These are phyloP conservation scores for Coluber constrictor DNA, from an alignment of 2,797 vertebrate species.

Conservation along the genomic window DNA sequence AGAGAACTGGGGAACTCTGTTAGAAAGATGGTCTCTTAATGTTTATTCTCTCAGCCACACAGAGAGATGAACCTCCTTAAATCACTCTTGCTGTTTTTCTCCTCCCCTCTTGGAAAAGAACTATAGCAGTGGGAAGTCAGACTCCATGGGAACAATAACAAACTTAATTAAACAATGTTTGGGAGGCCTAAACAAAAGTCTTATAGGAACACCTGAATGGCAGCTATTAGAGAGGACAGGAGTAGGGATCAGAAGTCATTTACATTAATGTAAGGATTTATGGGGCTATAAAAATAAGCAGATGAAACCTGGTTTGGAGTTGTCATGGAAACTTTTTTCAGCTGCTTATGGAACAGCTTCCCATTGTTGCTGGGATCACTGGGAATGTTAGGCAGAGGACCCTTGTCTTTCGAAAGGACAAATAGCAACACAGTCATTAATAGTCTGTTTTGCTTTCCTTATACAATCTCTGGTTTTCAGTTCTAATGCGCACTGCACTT, in stretches of 20 bases:
- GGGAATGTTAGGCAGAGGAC: slow-evolving; percentile 20
- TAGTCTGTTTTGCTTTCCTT: background rate
- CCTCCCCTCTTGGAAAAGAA: background rate
- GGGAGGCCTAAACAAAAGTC: background rate
- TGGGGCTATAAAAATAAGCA: background rate
- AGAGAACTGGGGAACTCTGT: background rate
- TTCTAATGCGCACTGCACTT: background rate
- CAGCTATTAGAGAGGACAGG: too few species aligned
- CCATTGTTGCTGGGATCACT: slow-evolving; percentile 13
- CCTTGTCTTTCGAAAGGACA: background rate
- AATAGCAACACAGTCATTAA: background rate
- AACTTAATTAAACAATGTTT: rapidly evolving
- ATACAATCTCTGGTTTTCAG: background rate
- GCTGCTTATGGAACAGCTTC: background rate
- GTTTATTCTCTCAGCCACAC: background rate
- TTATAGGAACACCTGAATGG: background rate
- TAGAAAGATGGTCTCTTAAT: background rate
- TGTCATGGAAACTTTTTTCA: slow-evolving; percentile 49
- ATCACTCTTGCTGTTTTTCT: background rate
- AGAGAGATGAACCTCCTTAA: background rate
- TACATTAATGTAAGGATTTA: background rate
- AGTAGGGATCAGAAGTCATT: background rate
- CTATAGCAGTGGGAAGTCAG: background rate
- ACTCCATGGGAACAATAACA: background rate
- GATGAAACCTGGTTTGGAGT: slow-evolving; percentile 48